Conservation (phyloP, 2,113 vertebrate genomes). For the Pomatorhinus ruficollis region DNA sequence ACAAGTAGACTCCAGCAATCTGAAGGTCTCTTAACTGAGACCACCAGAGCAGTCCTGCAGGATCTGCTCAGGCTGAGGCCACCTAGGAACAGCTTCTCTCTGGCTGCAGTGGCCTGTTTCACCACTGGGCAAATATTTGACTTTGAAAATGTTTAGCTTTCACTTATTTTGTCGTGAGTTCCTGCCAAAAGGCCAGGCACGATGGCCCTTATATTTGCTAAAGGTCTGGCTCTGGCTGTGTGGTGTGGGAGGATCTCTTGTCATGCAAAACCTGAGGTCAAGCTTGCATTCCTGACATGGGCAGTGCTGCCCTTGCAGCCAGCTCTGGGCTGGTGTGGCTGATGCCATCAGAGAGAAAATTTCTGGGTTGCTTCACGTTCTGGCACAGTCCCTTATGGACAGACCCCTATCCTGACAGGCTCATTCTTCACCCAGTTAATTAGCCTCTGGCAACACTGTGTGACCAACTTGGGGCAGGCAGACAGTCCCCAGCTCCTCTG, state of each 20-base stretch:
- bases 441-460: not conserved
- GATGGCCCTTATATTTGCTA: not conserved
- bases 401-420: not conserved
- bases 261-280: not conserved
- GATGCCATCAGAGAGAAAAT: not conserved
- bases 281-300: rapidly evolving
- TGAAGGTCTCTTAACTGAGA: not conserved
- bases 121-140: slow-evolving; percentile 1
- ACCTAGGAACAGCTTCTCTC: not conserved
- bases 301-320: not conserved
- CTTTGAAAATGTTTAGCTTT: not conserved
- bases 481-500: not conserved
- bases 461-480: not conserved
- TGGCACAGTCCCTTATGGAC: not conserved
- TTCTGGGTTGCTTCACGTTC: not conserved
- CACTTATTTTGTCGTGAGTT: not conserved
- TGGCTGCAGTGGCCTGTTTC: not conserved
- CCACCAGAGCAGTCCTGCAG: not conserved
- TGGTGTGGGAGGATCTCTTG: not conserved
- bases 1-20: not conserved
- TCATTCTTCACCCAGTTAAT: not conserved
- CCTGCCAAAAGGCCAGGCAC: not conserved
- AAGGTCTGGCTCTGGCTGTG: not conserved
- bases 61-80: not conserved
- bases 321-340: not conserved